Percentiles rank a stretch among this genome's conserved stretches.
Evolutionary conservation across 1,140 invertebrate species (phyloP).

Genomic region (Lepidurus couesii): DNA sequence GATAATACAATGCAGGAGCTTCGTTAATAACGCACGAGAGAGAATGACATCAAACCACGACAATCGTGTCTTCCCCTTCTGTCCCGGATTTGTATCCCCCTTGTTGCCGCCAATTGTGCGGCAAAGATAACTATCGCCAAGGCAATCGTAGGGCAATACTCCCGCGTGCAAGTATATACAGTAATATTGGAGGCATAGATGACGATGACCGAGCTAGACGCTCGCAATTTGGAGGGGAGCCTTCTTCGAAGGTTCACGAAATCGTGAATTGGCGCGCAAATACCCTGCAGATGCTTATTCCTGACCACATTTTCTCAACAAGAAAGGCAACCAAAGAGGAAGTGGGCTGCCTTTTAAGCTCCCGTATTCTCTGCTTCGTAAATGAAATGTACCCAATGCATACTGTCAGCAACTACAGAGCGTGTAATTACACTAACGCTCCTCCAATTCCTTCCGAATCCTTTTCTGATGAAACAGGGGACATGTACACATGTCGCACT

Average conservation of each 20-base stretch:
- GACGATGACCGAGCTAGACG: neutral
- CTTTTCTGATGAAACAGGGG: no score
- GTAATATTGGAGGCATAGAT: neutral
- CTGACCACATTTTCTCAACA: no score
- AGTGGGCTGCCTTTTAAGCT: no score
- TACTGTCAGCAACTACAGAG: no score
- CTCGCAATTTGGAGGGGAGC: neutral
- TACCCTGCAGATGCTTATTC: no score
- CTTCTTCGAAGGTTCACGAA: neutral
- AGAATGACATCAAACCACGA: conserved; percentile 19
- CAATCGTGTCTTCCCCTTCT: conserved; percentile 8
- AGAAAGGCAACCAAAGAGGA: no score
- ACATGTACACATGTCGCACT: no score
- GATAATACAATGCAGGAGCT: neutral
- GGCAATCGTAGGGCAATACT: conserved; percentile 2
- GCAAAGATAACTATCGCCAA: neutral
- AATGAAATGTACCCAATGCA: no score
- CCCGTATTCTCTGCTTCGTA: no score
- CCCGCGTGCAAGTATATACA: neutral
- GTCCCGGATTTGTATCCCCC: neutral
- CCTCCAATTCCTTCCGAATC: no score
- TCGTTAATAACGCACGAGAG: neutral
- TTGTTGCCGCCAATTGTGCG: conserved; percentile 3
- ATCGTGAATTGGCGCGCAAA: neutral
- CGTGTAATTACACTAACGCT: no score